Base-by-base conservation (phyloP, 2,113 vertebrate genomes). In the Psammodynastes pulverulentus region DNA sequence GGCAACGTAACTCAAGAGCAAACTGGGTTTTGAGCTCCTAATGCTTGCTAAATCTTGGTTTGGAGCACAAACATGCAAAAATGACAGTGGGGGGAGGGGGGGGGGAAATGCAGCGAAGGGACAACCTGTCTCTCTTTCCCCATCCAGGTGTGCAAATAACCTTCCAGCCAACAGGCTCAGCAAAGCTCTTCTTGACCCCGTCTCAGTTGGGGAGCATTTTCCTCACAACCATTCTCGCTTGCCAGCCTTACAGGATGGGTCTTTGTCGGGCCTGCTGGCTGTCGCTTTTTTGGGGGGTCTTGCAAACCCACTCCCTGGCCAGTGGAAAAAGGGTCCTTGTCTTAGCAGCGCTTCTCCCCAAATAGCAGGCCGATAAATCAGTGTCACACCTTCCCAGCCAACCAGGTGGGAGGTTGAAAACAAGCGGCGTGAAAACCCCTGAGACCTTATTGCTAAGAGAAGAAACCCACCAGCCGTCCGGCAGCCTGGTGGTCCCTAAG, bases 351-450 rank as follows among this genome's bases (percentile, higher is more conserved):
- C 45, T 45, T 88, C 49, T 72, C 52, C 92, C 52, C 15, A 54
- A 0, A 2, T 3, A 89, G 85, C 3, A 86, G 49, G 85, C 43
- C 21, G 24, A 53, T 79, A 43, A 46, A 72, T 19, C 89, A 3
- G 39, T 19, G 56, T 54, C 3, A 62, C 24, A 51, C 48, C 43
- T 24, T 43, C 29, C 52, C 84, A 79, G 45, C 52, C 2, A 45
- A 56, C 10, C 8, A 84, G 2, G 29, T 39, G 29, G 29, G 58
- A 58, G 43, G 34, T 4, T 86, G 52, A 9, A 46, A 58, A 29
- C 10, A 17, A 0, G 0, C n/a, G 34, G 45, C 0, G 0, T 21
- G 15, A 91, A 92, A 34, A 86, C 53, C 72, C 53, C 72, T 72
- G 92, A 91, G 90, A 62, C 52, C 7, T 84, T 48, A 48, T 89